Evolutionary conservation across 2,113 vertebrate species (phyloP).

Genomic region (Halichoerus grypus): DNA sequence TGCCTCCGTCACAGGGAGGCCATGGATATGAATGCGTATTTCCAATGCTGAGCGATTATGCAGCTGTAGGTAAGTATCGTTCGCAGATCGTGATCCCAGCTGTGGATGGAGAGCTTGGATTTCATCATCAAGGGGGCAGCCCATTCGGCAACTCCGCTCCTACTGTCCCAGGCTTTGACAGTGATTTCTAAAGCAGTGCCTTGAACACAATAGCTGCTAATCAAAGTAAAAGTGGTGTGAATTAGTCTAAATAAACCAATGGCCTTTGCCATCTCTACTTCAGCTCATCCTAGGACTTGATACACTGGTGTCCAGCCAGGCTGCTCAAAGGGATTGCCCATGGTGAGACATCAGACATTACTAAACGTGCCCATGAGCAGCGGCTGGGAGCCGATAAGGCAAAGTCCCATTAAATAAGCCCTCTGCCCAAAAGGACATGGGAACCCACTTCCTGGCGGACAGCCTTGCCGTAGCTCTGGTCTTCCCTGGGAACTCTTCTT

Average conservation of each 20-base stretch:
- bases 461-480: neutral
- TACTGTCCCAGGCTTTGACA: neutral
- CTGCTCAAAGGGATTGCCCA: neutral
- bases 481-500: neutral
- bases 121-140: neutral
- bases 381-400: neutral
- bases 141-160: neutral
- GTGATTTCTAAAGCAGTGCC: neutral
- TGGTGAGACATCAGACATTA: neutral
- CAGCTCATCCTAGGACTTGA: neutral
- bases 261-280: neutral
- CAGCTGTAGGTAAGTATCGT: neutral
- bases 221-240: neutral
- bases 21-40: accelerated
- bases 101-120: neutral
- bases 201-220: neutral
- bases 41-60: neutral
- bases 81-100: neutral
- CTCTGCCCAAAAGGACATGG: neutral
- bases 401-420: neutral
- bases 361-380: neutral
- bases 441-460: neutral
- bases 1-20: neutral
- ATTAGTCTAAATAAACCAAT: neutral
- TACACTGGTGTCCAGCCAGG: neutral